Base-by-base conservation (phyloP, 2,797 vertebrate species). In the Chrosomus eos region DNA sequence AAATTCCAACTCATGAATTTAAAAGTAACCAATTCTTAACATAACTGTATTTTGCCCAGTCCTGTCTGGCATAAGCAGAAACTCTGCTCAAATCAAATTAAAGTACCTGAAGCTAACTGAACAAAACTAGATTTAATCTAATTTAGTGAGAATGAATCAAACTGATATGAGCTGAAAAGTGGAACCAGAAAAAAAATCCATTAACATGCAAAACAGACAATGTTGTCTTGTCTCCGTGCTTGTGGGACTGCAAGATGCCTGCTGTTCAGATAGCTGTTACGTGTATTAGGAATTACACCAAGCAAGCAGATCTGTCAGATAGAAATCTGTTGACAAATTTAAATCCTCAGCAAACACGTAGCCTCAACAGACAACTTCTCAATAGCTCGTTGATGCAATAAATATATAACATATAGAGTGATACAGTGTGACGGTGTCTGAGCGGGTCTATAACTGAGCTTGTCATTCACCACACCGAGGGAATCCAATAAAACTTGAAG, bases 241-340 rank as follows among this genome's bases (percentile, higher is more conserved):
- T 77, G 74, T 67, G 48, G 45, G 74, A 67, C 48, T 1, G 26
- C 10, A 53, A 58, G 26, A 70, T 5, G 73, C 82, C 82, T 83
- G 82, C 73, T 84, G 73, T 83, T 83, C 45, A 5, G 60, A 83
- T 75, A 67, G 72, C 81, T 53, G 81, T 43, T 77, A 55, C n/a
- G 48, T 68, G 74, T 77, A 45, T 68, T 58, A 77, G 45, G 72
- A 84, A 84, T 68, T 16, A 78, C 74, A 76, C 74, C 75, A 43
- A 77, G 62, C 38, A 68, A 84, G 82, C 73, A 77, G 33, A 84
- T 68, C 82, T 84, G 82, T 77, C 82, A 84, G 64, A 84, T 70
- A 45, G 66, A 68, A 84, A 84, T 84, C 73, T 77, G 73, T 70
- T 77, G 74, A 84, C 73, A 70, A 84, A 84, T 75, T 62, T 45